These are phyloP conservation scores for Sprattus sprattus DNA, from an alignment of 2,113 vertebrate species.

Conservation along the genomic window DNA sequence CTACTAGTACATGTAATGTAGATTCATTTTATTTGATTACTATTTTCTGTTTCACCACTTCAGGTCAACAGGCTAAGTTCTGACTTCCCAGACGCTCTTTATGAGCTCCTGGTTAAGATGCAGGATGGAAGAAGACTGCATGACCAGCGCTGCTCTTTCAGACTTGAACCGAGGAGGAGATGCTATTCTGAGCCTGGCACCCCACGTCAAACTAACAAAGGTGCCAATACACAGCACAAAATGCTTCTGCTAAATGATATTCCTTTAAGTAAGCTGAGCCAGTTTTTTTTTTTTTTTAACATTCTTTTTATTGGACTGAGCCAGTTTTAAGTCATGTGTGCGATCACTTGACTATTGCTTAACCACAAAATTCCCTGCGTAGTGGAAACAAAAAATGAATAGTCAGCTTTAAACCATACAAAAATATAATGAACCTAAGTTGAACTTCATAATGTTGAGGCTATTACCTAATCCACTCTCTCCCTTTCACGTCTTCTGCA, in stretches of 20 bases:
- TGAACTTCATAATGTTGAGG: neutral
- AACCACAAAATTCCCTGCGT: neutral
- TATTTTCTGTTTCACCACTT: neutral
- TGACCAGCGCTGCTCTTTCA: conserved; percentile 79
- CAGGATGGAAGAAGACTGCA: conserved; percentile 75
- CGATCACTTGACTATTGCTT: neutral
- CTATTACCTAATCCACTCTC: conserved; percentile 9
- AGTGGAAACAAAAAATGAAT: neutral
- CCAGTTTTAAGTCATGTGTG: neutral
- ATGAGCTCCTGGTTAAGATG: conserved; percentile 71
- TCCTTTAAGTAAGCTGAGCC: neutral
- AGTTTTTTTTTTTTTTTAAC: too few species aligned
- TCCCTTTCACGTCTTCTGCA: conserved; percentile 17
- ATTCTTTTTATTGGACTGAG: too few species aligned
- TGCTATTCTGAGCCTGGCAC: conserved; percentile 76
- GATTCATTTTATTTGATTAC: neutral
- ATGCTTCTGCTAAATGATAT: neutral
- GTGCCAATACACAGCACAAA: conserved; percentile 40
- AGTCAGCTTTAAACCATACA: neutral
- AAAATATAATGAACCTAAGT: neutral
- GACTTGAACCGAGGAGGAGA: conserved; percentile 64
- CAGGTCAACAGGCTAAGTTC: conserved; percentile 66
- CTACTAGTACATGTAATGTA: neutral
- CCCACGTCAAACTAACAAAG: conserved; percentile 61
- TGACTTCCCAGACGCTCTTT: conserved; percentile 73